Percentiles rank a stretch among this genome's conserved stretches.
Evolutionary conservation across 2,888 invertebrate species (phyloP).

Genomic region (Dilophus febrilis): DNA sequence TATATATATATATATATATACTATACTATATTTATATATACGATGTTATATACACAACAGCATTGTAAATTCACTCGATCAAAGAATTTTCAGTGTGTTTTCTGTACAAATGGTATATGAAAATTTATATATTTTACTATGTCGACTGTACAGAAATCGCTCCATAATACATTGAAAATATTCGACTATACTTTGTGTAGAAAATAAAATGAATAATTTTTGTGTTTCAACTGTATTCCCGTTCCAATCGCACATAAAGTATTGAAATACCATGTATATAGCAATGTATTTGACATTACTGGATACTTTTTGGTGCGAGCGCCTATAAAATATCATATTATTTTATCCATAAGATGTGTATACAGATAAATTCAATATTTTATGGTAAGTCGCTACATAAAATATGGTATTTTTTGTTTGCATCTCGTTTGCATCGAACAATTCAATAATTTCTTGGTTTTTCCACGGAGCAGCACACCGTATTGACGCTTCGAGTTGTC

Average conservation of each 20-base stretch:
- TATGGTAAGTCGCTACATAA: constrained; percentile 12
- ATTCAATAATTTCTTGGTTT: too few species aligned
- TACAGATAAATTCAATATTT: constrained; percentile 17
- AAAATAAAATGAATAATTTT: constrained; percentile 11
- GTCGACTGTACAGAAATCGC: constrained; percentile 1
- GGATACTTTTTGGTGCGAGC: constrained; percentile 24
- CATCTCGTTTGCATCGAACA: too few species aligned
- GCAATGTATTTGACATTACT: constrained; percentile 26
- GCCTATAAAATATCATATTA: constrained; percentile 11
- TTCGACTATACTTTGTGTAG: too few species aligned
- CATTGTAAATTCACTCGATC: constrained; percentile 2
- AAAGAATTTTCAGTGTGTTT: background rate
- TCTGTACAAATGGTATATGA: background rate
- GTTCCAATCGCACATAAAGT: constrained; percentile 25
- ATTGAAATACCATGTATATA: constrained; percentile 16
- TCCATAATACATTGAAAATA: too few species aligned
- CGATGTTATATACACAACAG: background rate
- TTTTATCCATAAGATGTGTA: background rate
- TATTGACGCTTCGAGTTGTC: too few species aligned
- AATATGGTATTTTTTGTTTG: constrained; percentile 2
- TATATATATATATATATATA: too few species aligned
- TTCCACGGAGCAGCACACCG: too few species aligned
- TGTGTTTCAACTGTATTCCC: constrained; percentile 22
- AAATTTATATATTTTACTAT: background rate
- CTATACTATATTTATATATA: too few species aligned